These are phyloP conservation scores for Hipposideros armiger DNA, from an alignment of 2,113 vertebrate species.

Conservation along the genomic window DNA sequence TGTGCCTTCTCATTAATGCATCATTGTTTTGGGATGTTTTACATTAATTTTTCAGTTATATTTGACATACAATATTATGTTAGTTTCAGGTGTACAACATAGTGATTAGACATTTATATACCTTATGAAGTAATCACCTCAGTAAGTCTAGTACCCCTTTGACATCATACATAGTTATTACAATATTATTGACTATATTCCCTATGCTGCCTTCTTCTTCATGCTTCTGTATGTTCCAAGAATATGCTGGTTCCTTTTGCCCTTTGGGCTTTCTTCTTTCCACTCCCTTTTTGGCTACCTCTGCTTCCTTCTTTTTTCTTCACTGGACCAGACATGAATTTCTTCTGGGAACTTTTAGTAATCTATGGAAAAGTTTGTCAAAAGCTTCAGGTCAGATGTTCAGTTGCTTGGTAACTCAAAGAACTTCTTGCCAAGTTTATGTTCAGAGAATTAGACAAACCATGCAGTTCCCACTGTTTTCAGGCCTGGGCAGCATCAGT, in stretches of 20 bases:
- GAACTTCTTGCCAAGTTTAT: conserved; percentile 77
- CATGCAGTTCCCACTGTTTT: conserved; percentile 18
- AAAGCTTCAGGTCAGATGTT: conserved; percentile 56
- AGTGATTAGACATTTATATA: no score
- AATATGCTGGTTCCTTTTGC: conserved; percentile 12
- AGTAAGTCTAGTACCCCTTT: no score
- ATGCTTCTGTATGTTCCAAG: not conserved
- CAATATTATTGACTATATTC: no score
- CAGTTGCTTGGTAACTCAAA: conserved; percentile 75
- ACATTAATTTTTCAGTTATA: no score
- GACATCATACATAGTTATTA: no score
- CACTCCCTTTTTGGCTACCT: conserved; percentile 22
- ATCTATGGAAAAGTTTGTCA: conserved; percentile 75
- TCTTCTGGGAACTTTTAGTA: conserved; percentile 74
- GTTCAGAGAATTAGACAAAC: conserved; percentile 70
- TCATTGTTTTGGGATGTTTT: no score
- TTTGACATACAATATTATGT: no score
- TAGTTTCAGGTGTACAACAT: no score
- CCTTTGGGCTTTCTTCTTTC: not conserved
- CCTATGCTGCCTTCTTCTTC: not conserved
- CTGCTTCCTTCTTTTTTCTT: conserved; percentile 59
- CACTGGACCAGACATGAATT: conserved; percentile 59
- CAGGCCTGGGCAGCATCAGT: conserved; percentile 34
- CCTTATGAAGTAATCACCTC: no score
- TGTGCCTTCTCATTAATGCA: no score